These are phyloP conservation scores for Alviniconcha strummeri DNA, from an alignment of 2,888 invertebrate species.

Conservation along the genomic window DNA sequence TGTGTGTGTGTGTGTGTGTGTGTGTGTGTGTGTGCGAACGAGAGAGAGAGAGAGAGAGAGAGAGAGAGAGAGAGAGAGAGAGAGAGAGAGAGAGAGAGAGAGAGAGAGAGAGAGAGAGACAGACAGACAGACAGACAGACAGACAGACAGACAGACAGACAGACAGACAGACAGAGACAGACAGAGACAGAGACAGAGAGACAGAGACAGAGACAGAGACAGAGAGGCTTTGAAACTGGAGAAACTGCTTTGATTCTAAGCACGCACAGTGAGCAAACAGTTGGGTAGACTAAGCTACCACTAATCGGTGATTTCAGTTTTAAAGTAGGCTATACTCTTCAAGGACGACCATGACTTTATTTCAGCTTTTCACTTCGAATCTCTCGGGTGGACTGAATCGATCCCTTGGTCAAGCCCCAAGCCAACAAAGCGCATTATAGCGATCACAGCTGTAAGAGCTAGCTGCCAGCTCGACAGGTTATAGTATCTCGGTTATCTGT, in stretches of 20 bases:
- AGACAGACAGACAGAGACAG: not conserved
- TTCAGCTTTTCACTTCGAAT: not conserved
- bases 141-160: not conserved
- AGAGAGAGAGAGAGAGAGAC: not conserved
- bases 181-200: constrained; percentile 14
- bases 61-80: constrained; percentile 23
- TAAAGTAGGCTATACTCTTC: not conserved
- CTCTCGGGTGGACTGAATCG: not conserved
- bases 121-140: not conserved
- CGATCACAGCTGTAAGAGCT: no score
- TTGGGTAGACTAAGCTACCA: not conserved
- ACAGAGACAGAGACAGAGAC: not conserved
- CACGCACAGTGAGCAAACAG: no score
- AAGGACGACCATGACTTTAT: not conserved
- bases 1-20: not conserved
- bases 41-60: no score
- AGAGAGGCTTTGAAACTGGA: not conserved
- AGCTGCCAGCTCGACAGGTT: no score
- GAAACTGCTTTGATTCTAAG: not conserved
- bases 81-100: constrained; percentile 17
- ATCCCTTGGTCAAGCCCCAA: no score
- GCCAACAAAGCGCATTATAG: no score
- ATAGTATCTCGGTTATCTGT: no score
- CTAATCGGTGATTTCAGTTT: not conserved
- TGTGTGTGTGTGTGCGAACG: no score